Evolutionary conservation across 2,113 vertebrate species (phyloP), one percentile per base, ranked within the genome.

Genomic region (Vidua macroura): DNA sequence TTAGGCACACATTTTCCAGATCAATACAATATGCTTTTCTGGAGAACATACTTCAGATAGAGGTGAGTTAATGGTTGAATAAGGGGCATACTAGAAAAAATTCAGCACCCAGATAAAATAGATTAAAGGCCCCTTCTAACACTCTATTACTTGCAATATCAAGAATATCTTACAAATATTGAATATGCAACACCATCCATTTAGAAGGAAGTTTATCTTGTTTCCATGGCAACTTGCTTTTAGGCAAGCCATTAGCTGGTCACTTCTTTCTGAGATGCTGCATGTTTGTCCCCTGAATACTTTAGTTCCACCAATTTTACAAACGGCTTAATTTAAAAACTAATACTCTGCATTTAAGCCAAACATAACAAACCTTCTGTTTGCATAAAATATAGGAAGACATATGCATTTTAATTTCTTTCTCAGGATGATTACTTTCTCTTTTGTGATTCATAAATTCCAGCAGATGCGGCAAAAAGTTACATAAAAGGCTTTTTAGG

Each of bases 401-500:
- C 35, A 41, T 85, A 35, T 75, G 56, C 35, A 67, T 64, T 92
- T 94, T 86, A 31, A 56, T 90, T 83, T 74, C 41, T 70, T 94
- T 77, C 85, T 86, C 48, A 12, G 33, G 35, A 70, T 60, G 33
- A 93, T 84, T 52, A 85, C 48, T 83, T 94, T 95, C 76, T 95
- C 64, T 86, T 95, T 90, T 83, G 64, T 93, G 93, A 94, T 96
- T 97, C 94, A 96, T 83, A 88, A 96, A 94, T 90, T 95, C 68
- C 76, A 95, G 72, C 56, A 94, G 88, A 96, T 93, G 90, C 64
- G 22, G 91, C 48, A 90, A 87, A 95, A 96, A 92, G 92, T 97
- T 96, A 96, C 56, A 96, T 96, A 96, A 96, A 96, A 95, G 82
- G 72, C 88, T 96, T 97, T 95, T 96, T 90, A 95, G 58, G 20